Evolutionary conservation across 2,113 vertebrate species (phyloP).

Genomic region (Peucedramus taeniatus): DNA sequence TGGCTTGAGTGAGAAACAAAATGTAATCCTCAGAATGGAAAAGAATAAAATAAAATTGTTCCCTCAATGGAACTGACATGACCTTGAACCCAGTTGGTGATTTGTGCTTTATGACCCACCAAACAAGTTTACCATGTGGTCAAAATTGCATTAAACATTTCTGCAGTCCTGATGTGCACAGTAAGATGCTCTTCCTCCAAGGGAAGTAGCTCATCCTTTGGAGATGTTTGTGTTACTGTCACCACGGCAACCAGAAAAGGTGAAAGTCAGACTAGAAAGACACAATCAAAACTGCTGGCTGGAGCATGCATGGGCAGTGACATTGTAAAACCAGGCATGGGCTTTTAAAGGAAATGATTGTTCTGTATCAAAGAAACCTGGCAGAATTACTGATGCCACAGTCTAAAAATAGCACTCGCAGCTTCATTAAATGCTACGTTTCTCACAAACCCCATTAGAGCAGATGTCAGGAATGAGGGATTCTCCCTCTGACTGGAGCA

Average conservation of each 20-base stretch:
- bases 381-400: not conserved
- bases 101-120: constrained; percentile 49
- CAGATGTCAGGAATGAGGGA: not conserved
- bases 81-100: not conserved
- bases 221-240: constrained; percentile 63
- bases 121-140: constrained; percentile 41
- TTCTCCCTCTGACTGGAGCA: not conserved
- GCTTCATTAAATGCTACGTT: not conserved
- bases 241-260: constrained; percentile 42
- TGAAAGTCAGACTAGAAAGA: not conserved
- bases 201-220: constrained; percentile 31
- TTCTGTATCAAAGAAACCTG: not conserved
- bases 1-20: not conserved
- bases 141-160: constrained; percentile 49
- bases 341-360: constrained; percentile 3
- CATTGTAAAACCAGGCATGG: not conserved
- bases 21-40: not conserved
- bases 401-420: not conserved
- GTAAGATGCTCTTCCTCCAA: not conserved
- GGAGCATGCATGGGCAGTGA: not conserved
- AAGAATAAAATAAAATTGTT: not conserved
- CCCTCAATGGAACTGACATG: not conserved
- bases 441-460: not conserved
- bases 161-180: not conserved
- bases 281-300: not conserved